Base-by-base conservation (phyloP, 1,140 invertebrate genomes). In the Eumaeus atala region DNA sequence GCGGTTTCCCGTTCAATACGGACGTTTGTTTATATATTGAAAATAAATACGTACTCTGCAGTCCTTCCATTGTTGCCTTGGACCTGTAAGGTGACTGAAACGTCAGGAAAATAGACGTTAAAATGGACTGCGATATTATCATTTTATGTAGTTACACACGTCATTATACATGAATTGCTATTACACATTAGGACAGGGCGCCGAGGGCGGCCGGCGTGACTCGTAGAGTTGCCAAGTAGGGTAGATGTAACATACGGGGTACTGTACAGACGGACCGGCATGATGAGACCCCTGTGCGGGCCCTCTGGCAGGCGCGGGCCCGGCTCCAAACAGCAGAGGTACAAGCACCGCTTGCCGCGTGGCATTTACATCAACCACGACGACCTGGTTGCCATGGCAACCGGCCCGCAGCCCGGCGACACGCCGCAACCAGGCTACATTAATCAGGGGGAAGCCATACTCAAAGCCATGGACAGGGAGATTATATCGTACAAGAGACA, bases 341-440 rank as follows among this genome's bases (percentile, higher is more conserved):
- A 96, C 89, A 97, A 97, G 88, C 92, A 96, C 73, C 95, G 95
- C 77, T 95, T 97, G 60, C 97, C 97, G 33, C 92, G 95, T 62
- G 97, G 97, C 83, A 97, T 99, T 93, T 96, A 97, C 89, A 94
- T 99, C 78, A 97, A 97, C 90, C 95, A 98, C 83, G 97, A 98
- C 84, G 97, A 98, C 90, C 90, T 98, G 69, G 92, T 95, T 55
- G 92, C 94, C 48, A 92, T 98, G 88, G 96, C 96, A 35, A 92
- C 91, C 80, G 90, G 72, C 87, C 92, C 69, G 17, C 88, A 91
- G 89, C 89, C 82, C 77, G 84, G 72, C 68, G 83, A 86, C 48
- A 59, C 70, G 28, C 56, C 74, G 55, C 72, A 74, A 59, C 70
- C 73, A 51, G 89, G 88, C 58, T 88, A 90, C 61, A 87, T 90